Percentiles rank a stretch among this genome's conserved stretches.
These are phyloP conservation scores for Carassius carassius DNA, from an alignment of 2,113 vertebrate genomes.

Conservation along the genomic window DNA sequence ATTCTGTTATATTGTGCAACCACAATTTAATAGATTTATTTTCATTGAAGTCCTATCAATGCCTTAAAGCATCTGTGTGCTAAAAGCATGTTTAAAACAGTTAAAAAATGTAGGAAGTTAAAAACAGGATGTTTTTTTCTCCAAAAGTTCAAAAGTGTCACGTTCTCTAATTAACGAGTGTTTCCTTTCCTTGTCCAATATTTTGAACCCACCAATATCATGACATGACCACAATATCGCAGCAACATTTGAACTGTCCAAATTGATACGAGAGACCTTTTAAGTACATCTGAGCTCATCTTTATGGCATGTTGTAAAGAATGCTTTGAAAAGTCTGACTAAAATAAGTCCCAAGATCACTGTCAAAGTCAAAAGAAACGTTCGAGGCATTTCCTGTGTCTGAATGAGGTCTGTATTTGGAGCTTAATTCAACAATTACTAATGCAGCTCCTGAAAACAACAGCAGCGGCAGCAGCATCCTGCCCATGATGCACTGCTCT, in stretches of 20 bases:
- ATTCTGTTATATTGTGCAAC: not conserved
- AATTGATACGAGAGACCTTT: not conserved
- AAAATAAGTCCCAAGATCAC: slow-evolving; percentile 9
- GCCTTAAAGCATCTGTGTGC: not conserved
- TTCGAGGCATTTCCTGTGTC: slow-evolving; percentile 14
- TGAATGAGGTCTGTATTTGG: slow-evolving; percentile 21
- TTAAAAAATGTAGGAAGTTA: not conserved
- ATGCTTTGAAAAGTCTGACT: not conserved
- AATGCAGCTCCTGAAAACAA: slow-evolving; percentile 6
- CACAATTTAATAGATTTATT: not conserved
- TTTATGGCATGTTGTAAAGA: not conserved
- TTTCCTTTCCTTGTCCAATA: not conserved
- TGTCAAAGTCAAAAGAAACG: slow-evolving; percentile 27
- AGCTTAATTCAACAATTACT: slow-evolving; percentile 32
- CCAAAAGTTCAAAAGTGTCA: not conserved
- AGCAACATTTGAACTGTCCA: not conserved
- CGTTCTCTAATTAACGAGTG: not conserved
- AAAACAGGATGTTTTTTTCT: not conserved
- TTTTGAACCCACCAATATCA: not conserved
- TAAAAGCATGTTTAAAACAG: not conserved
- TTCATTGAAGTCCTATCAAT: not conserved
- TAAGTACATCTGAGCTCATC: not conserved
- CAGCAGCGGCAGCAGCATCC: slow-evolving; percentile 35
- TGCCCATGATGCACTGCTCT: slow-evolving; percentile 33
- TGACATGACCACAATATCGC: not conserved